Conservation (phyloP, 92 coral and sea anemone species). For the Siderastrea radians region DNA sequence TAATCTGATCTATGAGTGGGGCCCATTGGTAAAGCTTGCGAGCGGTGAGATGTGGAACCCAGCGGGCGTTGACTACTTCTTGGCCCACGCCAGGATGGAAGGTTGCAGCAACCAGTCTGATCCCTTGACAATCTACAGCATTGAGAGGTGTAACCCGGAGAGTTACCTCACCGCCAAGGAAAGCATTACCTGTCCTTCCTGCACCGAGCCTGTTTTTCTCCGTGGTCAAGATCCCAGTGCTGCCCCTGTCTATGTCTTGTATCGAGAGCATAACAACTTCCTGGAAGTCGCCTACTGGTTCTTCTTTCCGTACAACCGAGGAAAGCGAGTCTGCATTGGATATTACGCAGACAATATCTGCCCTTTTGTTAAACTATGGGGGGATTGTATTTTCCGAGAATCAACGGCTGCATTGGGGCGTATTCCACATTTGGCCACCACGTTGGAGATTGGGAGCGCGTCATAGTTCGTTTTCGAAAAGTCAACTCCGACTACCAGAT, state of each 20-base stretch:
- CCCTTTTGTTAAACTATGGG: too few species aligned
- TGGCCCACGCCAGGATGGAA: neutral
- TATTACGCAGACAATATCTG: too few species aligned
- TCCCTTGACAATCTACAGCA: neutral
- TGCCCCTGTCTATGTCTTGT: slow-evolving; percentile 42
- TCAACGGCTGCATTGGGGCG: too few species aligned
- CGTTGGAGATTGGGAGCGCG: too few species aligned
- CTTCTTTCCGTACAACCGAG: too few species aligned
- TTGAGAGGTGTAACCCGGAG: neutral
- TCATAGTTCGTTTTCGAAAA: too few species aligned
- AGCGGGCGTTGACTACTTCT: neutral
- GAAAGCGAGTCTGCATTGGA: too few species aligned
- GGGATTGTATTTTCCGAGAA: neutral
- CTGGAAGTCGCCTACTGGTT: too few species aligned
- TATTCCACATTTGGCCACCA: too few species aligned
- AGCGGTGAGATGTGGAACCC: neutral
- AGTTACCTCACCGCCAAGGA: slow-evolving; percentile 1
- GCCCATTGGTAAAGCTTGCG: too few species aligned
- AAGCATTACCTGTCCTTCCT: slow-evolving; percentile 19
- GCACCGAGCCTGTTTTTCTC: slow-evolving; percentile 15
- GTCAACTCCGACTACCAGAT: too few species aligned
- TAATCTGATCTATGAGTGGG: too few species aligned
- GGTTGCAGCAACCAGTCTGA: neutral
- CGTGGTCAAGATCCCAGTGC: slow-evolving; percentile 29
- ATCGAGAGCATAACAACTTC: neutral